Percentiles rank a stretch among this genome's conserved stretches.
Evolutionary conservation across 2,797 vertebrate species (phyloP).

Genomic region (Cynodonichthys magdalenae): DNA sequence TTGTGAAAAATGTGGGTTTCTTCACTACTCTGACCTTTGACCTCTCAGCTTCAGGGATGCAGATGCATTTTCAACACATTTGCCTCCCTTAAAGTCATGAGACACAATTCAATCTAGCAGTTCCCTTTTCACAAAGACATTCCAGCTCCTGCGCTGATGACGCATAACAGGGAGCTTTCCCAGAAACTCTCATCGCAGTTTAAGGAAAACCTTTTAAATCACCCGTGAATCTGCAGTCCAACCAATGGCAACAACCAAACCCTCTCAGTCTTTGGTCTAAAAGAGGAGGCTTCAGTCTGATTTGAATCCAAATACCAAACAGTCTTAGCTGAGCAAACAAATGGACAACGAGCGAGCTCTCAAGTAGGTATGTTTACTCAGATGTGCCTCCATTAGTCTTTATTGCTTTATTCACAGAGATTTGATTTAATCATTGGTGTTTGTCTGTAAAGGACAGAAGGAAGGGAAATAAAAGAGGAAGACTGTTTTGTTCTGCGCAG

Average conservation of each 20-base stretch:
- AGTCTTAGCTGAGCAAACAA: constrained; percentile 71
- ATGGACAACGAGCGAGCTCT: constrained; percentile 41
- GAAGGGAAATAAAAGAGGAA: constrained; percentile 7
- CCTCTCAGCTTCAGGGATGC: constrained; percentile 40
- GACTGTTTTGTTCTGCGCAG: constrained; percentile 7
- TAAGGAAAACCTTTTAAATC: not conserved
- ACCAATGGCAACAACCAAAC: constrained; percentile 18
- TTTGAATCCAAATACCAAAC: constrained; percentile 72
- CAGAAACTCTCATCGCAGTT: constrained; percentile 40
- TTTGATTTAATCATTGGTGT: constrained; percentile 67
- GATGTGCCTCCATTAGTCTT: constrained; percentile 62
- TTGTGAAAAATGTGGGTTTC: not conserved
- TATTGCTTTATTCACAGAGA: constrained; percentile 74
- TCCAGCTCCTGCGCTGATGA: too few relatives aligned
- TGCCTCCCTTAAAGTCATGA: not conserved
- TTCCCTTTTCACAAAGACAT: too few relatives aligned
- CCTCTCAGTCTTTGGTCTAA: constrained; percentile 36
- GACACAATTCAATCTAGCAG: too few relatives aligned
- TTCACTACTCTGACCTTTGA: constrained; percentile 3
- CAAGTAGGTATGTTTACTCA: constrained; percentile 64
- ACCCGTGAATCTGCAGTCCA: constrained; percentile 19
- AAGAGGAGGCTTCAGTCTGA: constrained; percentile 40
- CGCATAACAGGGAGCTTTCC: too few relatives aligned
- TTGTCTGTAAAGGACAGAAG: constrained; percentile 6
- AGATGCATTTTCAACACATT: not conserved